Conservation (phyloP, 2,797 vertebrate genomes). For the Girardinus metallicus region DNA sequence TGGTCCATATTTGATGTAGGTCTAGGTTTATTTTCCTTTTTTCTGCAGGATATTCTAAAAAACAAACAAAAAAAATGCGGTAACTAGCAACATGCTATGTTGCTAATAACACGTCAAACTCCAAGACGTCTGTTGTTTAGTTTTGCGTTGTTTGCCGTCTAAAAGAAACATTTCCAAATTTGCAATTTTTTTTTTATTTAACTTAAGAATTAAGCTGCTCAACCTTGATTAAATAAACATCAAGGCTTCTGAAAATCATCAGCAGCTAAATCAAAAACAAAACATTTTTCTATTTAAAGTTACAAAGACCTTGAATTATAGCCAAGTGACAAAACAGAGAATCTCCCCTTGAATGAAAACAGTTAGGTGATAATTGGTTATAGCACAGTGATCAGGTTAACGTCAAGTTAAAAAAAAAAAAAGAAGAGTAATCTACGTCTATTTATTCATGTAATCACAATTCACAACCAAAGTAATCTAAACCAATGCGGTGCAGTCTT, state of each 20-base stretch:
- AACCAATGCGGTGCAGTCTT: background rate
- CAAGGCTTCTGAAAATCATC: constrained; percentile 29
- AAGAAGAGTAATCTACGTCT: background rate
- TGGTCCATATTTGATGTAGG: background rate
- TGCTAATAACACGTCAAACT: too few relatives aligned
- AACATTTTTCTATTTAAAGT: constrained; percentile 18
- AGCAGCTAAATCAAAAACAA: constrained; percentile 33
- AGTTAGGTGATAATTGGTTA: constrained; percentile 26
- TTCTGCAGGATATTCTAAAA: background rate
- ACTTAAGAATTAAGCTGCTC: constrained; percentile 18
- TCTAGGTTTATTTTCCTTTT: background rate
- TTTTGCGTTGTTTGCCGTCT: background rate
- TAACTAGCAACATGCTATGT: background rate
- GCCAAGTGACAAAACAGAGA: constrained; percentile 20
- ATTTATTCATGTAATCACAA: background rate
- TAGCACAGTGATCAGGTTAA: constrained; percentile 3
- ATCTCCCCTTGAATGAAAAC: constrained; percentile 18
- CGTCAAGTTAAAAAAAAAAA: background rate
- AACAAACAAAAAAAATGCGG: background rate
- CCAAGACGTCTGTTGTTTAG: background rate
- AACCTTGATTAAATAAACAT: constrained; percentile 2
- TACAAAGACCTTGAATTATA: constrained; percentile 36
- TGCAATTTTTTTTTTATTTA: constrained; percentile 4
- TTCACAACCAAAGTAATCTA: background rate
- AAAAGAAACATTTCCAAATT: constrained; percentile 1